A percentile compares a stretch with the other conserved stretches of the same genome.
Evolutionary conservation across 2,113 vertebrate species (phyloP).

Genomic region (Podiceps cristatus): DNA sequence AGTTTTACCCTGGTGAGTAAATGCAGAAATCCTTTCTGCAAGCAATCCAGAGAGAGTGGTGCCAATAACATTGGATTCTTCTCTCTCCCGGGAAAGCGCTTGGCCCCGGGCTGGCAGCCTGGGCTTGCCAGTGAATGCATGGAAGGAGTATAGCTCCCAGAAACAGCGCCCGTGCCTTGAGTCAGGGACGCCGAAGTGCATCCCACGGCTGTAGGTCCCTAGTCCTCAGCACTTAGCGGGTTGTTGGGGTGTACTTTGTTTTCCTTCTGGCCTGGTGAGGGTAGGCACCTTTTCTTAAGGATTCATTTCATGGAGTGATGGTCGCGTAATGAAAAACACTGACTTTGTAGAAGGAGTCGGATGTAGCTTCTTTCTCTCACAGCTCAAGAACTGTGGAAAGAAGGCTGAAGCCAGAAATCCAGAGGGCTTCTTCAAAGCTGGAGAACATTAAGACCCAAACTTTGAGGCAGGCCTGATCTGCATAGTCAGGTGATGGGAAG

Average conservation of each 20-base stretch:
- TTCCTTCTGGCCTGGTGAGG: background rate
- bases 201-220: background rate
- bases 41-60: background rate
- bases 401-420: background rate
- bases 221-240: background rate
- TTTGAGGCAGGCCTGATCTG: background rate
- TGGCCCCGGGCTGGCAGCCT: background rate
- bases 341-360: background rate
- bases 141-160: background rate
- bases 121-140: background rate
- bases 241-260: background rate
- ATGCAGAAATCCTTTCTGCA: background rate
- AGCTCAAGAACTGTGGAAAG: background rate
- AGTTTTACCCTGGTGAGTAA: background rate
- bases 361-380: background rate
- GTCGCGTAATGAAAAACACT: background rate
- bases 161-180: background rate
- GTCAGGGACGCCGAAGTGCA: background rate
- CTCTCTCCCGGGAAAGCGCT: background rate
- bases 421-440: background rate
- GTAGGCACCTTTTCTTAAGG: background rate
- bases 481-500: background rate
- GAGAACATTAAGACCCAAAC: background rate
- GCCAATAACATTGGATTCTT: fast-evolving
- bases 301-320: background rate